Evolutionary conservation across 1,140 invertebrate species (phyloP), one percentile per base, ranked within the genome.

Genomic region (Penaeus indicus): DNA sequence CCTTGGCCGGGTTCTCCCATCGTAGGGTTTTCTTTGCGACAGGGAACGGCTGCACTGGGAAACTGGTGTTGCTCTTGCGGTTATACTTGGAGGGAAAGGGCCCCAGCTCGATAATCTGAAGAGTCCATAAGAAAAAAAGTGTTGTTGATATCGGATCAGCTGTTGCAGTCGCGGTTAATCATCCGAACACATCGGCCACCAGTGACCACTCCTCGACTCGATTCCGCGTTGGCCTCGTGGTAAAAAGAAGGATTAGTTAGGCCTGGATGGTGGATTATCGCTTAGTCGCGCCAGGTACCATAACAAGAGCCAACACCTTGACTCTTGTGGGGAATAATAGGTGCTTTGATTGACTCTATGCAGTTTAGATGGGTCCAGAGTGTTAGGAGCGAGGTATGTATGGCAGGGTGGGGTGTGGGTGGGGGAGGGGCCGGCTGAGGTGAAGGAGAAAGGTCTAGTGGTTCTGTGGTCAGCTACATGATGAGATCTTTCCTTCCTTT

Each of bases 261-360:
- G 82, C 82, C 82, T 84, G 82, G 82, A 84, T 84, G 82, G 82
- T 84, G 82, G 82, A 84, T 84, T 84, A 84, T 84, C 82, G 82
- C 82, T 67, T 84, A 64, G 82, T 69, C 82, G 63, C 82, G 82
- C 82, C 82, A 69, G 82, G 82, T 84, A 84, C 82, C 82, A 69
- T 69, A 84, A 84, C 82, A 84, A 84, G 82, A n/a, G 63, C 13
- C 82, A 84, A 67, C 63, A 69, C 82, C 63, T 64, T 47, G 82
- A 84, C 63, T 84, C 62, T 69, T 69, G 63, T 69, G 42, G 19
- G 63, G 25, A 83, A 69, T 22, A 84, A 69, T 84, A 47, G 82
- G 18, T 16, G 32, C 21, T 64, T 38, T 84, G 82, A 84, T 84
- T 84, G 82, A 84, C 64, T 67, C 82, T 32, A 32, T 83, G 81